Base-by-base conservation (phyloP, 2,797 vertebrate genomes). In the Alexandromys oeconomus region DNA sequence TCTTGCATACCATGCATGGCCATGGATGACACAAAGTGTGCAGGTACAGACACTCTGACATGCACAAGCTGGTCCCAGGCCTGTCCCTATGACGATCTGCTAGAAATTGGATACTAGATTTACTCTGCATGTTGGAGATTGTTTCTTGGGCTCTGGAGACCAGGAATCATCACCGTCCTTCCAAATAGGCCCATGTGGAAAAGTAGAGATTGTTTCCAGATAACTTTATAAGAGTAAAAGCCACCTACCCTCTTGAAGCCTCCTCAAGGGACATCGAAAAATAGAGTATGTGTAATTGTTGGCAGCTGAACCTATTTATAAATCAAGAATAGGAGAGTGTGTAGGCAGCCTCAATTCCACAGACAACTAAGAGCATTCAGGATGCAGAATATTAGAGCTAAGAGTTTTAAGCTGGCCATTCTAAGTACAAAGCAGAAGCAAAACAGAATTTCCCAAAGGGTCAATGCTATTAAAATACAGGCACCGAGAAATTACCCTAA, bases 241-340 rank as follows among this genome's bases (percentile, higher is more conserved):
- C 63, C 74, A 92, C 87, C 81, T 93, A 23, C 69, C 79, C n/a
- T 94, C 76, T 61, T n/a, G 93, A 79, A 78, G 71, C 81, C 94
- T 94, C 87, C 57, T 73, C 69, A 92, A 95, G 74, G 69, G 92
- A 80, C 40, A 3, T 65, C 87, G 81, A 90, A 96, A 95, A 97
- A 96, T 93, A 92, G 85, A 96, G 85, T 91, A n/a, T 65, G 65
- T 95, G 89, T 96, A 97, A 97, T 96, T 96, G 95, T 95, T 86
- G 95, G 85, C 93, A 97, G 94, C 91, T 89, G 86, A 96, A 65
- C 90, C 96, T 97, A 97, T 97, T 98, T 97, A 96, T 97, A 97
- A 95, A 85, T 92, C 94, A 95, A 95, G 94, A 95, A 92, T 92
- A 97, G 87, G 96, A 89, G 92, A 94, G 90, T 77, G 79, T 2